A percentile compares a stretch with the other conserved stretches of the same genome.
phyloP scores from a whole-genome alignment of 2,797 vertebrate genomes.

The Chromis chromis region DNA sequence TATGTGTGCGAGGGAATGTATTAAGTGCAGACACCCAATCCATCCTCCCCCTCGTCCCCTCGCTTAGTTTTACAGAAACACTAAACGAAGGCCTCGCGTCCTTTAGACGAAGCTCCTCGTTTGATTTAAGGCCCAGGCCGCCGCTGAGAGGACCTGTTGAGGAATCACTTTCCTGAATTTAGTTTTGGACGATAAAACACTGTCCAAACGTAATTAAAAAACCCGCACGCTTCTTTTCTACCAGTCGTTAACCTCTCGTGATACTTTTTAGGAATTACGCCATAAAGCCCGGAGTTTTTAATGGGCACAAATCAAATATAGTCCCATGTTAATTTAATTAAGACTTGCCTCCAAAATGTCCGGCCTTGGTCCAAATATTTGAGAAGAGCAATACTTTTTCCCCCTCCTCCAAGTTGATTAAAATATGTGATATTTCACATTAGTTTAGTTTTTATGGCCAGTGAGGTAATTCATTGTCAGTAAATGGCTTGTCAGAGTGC shows the following conservation, averaged over 20 bases:
- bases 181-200: conserved; percentile 84
- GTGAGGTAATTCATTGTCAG: conserved; percentile 84
- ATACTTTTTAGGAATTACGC: conserved; percentile 82
- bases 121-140: conserved; percentile 74
- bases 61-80: conserved; percentile 60
- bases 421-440: conserved; percentile 88
- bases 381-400: conserved; percentile 77
- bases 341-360: conserved; percentile 77
- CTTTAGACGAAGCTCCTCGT: conserved; percentile 66
- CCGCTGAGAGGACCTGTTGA: conserved; percentile 72
- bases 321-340: conserved; percentile 85
- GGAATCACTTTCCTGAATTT: conserved; percentile 79
- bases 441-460: conserved; percentile 86
- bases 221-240: conserved; percentile 63
- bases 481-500: conserved; percentile 83
- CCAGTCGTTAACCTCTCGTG: conserved; percentile 82
- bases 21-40: conserved; percentile 58
- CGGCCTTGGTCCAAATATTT: conserved; percentile 84
- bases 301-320: conserved; percentile 86
- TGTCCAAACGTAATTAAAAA: conserved; percentile 81
- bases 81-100: conserved; percentile 75
- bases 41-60: conserved; percentile 58
- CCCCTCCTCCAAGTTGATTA: conserved; percentile 84
- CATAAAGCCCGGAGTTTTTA: conserved; percentile 83
- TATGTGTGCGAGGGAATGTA: conserved; percentile 47